Evolutionary conservation across 2,797 vertebrate species (phyloP), one percentile per base, ranked within the genome.

Genomic region (Scarus forsteni): DNA sequence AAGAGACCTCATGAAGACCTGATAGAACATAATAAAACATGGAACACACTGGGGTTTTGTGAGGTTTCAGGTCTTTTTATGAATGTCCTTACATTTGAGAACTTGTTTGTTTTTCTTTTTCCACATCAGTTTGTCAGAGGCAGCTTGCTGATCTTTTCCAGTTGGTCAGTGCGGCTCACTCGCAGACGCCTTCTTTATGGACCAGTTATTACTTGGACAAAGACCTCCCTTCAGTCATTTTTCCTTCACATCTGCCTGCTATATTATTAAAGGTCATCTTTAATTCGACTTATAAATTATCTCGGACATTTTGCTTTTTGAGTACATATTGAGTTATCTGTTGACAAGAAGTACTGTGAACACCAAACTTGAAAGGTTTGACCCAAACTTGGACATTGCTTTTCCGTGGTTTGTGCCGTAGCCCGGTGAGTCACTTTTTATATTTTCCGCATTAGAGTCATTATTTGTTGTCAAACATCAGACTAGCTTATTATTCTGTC

Each of bases 391-490:
- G 46, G 46, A 61, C 51, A 14, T 46, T 70, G 60, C 51, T 27
- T 63, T 70, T 59, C 60, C 35, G 51, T 55, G 53, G 73, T 68
- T 65, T 65, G 73, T 70, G 56, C 46, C 52, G 54, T 66, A 50
- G 43, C 64, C 64, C 48, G 19, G 62, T 82, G 89, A 88, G 81
- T 90, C 83, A 83, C 78, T 54, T 77, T 80, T 63, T 44, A 61
- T 45, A 60, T 78, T 84, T 87, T 82, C 76, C 87, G 85, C 56
- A 84, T 81, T 85, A 66, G 34, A 70, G 60, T 74, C 61, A 75
- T 70, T 83, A 58, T 77, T 85, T 87, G 56, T 80, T 78, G 67
- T 84, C 49, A 64, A 71, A 79, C 18, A 52, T 56, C 59, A 73
- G 35, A 66, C 70, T 61, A 45, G 54, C 42, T 77, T 62, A 61